Evolutionary conservation across 2,888 invertebrate genomes (phyloP).

Genomic region (Eupithecia exiguata): DNA sequence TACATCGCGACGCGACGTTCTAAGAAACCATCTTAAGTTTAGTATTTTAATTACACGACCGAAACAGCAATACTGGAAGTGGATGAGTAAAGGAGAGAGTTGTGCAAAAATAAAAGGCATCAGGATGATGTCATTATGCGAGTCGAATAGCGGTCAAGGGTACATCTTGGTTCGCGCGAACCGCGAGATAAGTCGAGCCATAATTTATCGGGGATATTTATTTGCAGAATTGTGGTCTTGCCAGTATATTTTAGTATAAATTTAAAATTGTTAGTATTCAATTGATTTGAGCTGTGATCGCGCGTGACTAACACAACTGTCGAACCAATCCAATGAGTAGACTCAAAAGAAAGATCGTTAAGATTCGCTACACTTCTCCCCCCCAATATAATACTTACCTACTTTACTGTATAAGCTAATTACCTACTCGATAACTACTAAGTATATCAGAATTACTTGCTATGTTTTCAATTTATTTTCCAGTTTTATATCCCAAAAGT

Average conservation of each 20-base stretch:
- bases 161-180: slow-evolving; percentile 54
- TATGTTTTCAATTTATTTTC: neutral
- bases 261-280: neutral
- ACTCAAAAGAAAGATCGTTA: neutral
- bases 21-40: slow-evolving; percentile 22
- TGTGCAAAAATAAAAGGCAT: slow-evolving; percentile 36
- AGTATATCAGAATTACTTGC: neutral
- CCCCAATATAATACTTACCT: neutral
- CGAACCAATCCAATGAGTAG: neutral
- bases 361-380: neutral
- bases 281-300: neutral
- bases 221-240: slow-evolving; percentile 27
- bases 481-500: neutral
- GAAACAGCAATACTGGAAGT: slow-evolving; percentile 30
- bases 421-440: no score
- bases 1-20: neutral
- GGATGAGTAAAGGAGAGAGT: slow-evolving; percentile 34
- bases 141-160: slow-evolving; percentile 79
- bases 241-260: neutral
- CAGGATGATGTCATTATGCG: slow-evolving; percentile 73
- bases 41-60: slow-evolving; percentile 26
- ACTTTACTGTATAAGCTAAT: neutral
- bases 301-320: neutral
- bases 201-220: slow-evolving; percentile 15
- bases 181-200: slow-evolving; percentile 41